Base-by-base conservation (phyloP, 2,888 invertebrate genomes). In the Microplitis manilae region DNA sequence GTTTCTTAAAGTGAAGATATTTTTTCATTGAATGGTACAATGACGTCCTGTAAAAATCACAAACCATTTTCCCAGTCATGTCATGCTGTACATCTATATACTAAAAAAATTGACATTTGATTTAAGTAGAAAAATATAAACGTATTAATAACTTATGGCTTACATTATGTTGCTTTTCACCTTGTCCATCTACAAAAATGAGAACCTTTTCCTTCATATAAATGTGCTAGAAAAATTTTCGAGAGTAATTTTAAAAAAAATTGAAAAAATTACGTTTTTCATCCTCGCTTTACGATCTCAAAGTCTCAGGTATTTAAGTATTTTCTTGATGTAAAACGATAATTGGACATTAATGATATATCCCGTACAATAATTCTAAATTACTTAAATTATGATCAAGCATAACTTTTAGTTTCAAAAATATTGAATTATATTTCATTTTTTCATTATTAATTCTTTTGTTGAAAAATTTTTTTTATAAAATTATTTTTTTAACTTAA, bases 161-260 rank as follows among this genome's bases (percentile, higher is more conserved):
- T 13, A 41, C 15, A 20, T 41, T 2, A 39, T 15, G 5, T 50
- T 20, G 9, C 70, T 30, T 70, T 70, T 59, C n/a, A 50, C 8
- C 67, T 50, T 73, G 67, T 73, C 67, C 67, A 73, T 73, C 65
- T 59, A 67, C 59, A 67, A 60, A 39, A 73, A 73, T 67, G 73
- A 73, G 39, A 73, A 73, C 60, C 5, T 59, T 77, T 67, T 76
- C 70, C 15, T 38, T 71, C 70, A 69, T 75, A 40, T 30, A 65
- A 59, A 73, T 73, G 39, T 73, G 60, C 30, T 68, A 17, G 73
- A 79, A 79, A 81, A 81, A 81, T 81, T 81, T 79, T 79, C 74
- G 79, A 70, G 79, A 81, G 79, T 81, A 81, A 81, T 82, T 81
- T 76, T 78, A 68, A 79, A 41, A 75, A 73, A 78, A 50, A 13